A percentile compares a stretch with the other conserved stretches of the same genome.
Conservation (phyloP, 2,797 vertebrate species). For the Dermochelys coriacea region DNA sequence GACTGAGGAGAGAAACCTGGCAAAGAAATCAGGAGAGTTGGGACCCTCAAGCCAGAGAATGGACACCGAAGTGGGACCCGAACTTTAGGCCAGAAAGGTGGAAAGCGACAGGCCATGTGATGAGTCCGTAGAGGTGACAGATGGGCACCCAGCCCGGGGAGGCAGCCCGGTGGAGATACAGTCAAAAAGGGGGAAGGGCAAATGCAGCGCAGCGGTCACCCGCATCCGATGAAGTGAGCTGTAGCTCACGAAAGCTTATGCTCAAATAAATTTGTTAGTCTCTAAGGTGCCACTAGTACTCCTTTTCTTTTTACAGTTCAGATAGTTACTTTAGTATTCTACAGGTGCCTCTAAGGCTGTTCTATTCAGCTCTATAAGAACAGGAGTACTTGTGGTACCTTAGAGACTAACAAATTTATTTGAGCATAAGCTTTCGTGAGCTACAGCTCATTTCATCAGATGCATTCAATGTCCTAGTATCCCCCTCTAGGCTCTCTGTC, state of each 20-base stretch:
- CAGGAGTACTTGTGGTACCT: too few relatives aligned
- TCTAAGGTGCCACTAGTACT: too few relatives aligned
- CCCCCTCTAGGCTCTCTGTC: neutral
- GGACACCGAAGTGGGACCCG: neutral
- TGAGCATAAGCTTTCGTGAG: too few relatives aligned
- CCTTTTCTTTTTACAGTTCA: too few relatives aligned
- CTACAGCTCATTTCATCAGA: too few relatives aligned
- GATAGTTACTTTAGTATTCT: neutral
- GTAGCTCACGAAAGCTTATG: too few relatives aligned
- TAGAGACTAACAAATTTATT: too few relatives aligned
- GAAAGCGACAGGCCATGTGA: neutral
- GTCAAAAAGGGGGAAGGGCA: neutral
- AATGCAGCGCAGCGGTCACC: rapidly evolving
- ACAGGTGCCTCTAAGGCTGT: neutral
- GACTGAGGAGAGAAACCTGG: neutral
- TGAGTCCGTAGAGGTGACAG: neutral
- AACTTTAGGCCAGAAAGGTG: neutral
- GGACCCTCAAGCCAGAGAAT: conserved; percentile 1
- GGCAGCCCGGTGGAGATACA: rapidly evolving
- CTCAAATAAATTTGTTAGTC: too few relatives aligned
- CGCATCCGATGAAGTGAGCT: too few relatives aligned
- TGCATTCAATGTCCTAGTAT: too few relatives aligned
- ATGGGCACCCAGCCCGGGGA: conserved; percentile 18
- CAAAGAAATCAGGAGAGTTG: neutral
- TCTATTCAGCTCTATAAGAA: too few relatives aligned